Percentiles rank a stretch among this genome's conserved stretches.
Evolutionary conservation across 1,140 invertebrate species (phyloP).

Genomic region (Bombus balteatus): DNA sequence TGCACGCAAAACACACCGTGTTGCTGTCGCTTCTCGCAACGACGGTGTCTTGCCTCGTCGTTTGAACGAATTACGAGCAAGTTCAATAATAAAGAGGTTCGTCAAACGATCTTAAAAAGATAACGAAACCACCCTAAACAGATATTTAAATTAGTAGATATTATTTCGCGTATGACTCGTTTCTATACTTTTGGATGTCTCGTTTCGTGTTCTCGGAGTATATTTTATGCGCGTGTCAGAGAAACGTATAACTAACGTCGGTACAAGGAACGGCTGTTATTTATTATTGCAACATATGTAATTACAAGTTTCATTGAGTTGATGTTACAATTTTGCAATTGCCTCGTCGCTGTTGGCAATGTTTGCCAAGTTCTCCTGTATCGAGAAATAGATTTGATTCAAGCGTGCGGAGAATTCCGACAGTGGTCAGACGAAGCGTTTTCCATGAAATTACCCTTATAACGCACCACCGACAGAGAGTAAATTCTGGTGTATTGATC

Average conservation of each 20-base stretch:
- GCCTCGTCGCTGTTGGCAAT: background rate
- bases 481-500: slow-evolving; percentile 14
- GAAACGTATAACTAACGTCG: background rate
- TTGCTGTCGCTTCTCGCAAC: background rate
- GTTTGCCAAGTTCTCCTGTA: background rate
- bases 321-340: background rate
- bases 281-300: background rate
- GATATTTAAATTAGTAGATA: background rate
- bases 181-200: background rate
- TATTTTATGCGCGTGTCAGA: too few relatives aligned
- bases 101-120: background rate
- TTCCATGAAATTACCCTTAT: background rate
- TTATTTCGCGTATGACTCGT: background rate
- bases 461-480: slow-evolving; percentile 17
- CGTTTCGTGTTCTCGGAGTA: background rate
- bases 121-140: background rate
- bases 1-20: background rate
- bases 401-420: background rate
- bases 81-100: background rate
- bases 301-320: slow-evolving; percentile 4
- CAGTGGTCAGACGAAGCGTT: background rate
- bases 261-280: background rate
- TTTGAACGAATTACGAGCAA: fast-evolving
- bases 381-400: background rate
- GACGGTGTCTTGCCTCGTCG: background rate